phyloP scores from a whole-genome alignment of 2,888 invertebrate species.

The Ischnus inquisitorius region DNA sequence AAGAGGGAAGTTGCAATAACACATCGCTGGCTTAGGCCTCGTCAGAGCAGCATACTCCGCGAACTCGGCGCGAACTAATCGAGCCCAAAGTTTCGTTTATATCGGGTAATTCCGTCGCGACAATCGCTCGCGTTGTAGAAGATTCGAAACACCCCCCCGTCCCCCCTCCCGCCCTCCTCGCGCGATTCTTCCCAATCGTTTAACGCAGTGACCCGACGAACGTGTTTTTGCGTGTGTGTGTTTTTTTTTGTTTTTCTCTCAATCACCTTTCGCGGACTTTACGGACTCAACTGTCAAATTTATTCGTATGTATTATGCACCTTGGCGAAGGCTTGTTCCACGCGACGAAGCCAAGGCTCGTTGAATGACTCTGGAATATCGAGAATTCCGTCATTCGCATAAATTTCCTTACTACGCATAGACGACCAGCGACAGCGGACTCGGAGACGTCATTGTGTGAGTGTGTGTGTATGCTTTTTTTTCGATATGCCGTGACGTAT shows the following conservation, averaged over 20 bases:
- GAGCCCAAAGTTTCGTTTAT: conserved; percentile 56
- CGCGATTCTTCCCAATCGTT: not conserved
- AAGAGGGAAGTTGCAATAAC: not conserved
- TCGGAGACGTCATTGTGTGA: conserved; percentile 39
- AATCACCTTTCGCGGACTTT: conserved; percentile 21
- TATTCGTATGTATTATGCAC: conserved; percentile 19
- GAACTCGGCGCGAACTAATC: conserved; percentile 39
- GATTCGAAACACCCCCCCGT: not conserved
- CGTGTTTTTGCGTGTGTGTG: not conserved
- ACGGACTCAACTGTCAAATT: conserved; percentile 54
- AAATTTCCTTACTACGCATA: not conserved
- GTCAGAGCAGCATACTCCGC: conserved; percentile 28
- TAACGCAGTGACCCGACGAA: conserved; percentile 6
- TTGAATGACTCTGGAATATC: conserved; percentile 9
- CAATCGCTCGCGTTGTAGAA: not conserved
- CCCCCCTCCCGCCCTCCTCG: not conserved
- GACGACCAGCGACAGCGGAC: not conserved
- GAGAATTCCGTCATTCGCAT: conserved; percentile 8
- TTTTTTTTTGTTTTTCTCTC: conserved; percentile 1
- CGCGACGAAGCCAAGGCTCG: conserved; percentile 1
- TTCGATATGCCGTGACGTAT: not conserved
- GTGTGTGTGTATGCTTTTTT: conserved; percentile 31
- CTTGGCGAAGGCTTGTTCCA: not conserved
- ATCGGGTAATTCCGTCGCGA: conserved; percentile 16
- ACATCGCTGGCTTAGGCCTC: conserved; percentile 35